Evolutionary conservation across 1,140 invertebrate genomes (phyloP), one percentile per base, ranked within the genome.

Genomic region (Mya arenaria): DNA sequence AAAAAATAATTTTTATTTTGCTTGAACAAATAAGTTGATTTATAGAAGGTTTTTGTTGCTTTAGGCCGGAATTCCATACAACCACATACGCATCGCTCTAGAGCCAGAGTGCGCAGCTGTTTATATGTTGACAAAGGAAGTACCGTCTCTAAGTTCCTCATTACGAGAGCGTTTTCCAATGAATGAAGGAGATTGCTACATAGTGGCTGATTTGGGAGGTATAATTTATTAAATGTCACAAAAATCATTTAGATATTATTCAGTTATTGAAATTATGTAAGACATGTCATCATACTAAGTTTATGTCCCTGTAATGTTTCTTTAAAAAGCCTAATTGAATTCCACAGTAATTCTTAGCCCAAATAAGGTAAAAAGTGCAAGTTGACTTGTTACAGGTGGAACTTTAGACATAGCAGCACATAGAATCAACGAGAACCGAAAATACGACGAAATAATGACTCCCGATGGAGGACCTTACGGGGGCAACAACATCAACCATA

Each of bases 41-140:
- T n/a, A n/a, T n/a, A n/a, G n/a, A n/a, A n/a, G n/a, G n/a, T n/a
- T n/a, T n/a, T n/a, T n/a, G n/a, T n/a, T n/a, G n/a, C 23, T 66
- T 34, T 8, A 78, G 75, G 75, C 75, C 10, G 48, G 65, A 4
- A 81, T 81, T 15, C 34, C 52, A 63, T 15, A 41, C 8, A 56
- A 71, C 25, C 39, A 55, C 28, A 34, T 81, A 19, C 25, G 78
- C 15, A 71, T 81, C 39, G 78, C 66, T 15, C 39, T 81, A 30
- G 78, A 81, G 30, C 78, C 78, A 4, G 78, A 81, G 37, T 81
- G 66, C 72, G 78, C 78, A 8, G 66, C 78, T n/a, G 56, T 81
- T 4, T 81, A 44, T 52, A 36, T 72, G 19, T 28, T 62, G 19
- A 48, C 28, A 17, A 32, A 32, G 19, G 56, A 56, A n/a, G 44